phyloP scores from a whole-genome alignment of 2,113 vertebrate species.

The Mesocricetus auratus region DNA sequence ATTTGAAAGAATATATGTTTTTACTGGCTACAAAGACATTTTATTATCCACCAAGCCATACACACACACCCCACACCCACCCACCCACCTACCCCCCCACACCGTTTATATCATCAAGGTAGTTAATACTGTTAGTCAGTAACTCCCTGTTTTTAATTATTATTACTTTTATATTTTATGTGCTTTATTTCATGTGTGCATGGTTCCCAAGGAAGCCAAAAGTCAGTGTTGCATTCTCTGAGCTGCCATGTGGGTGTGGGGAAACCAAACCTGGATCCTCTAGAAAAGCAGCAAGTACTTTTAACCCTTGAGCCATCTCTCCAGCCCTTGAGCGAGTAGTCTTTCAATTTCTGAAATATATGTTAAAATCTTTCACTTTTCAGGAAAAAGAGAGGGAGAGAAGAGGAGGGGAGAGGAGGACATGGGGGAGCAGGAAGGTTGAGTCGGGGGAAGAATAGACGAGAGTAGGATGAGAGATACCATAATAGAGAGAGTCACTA shows the following conservation, averaged over 20 bases:
- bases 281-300: not conserved
- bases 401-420: too few relatives aligned
- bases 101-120: not conserved
- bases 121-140: conserved; percentile 2
- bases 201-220: not conserved
- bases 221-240: not conserved
- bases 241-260: not conserved
- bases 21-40: not conserved
- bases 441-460: too few relatives aligned
- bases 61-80: too few relatives aligned
- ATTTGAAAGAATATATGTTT: conserved; percentile 20
- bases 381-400: too few relatives aligned
- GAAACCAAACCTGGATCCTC: not conserved
- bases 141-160: conserved; percentile 2
- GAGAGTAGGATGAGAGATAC: too few relatives aligned
- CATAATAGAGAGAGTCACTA: too few relatives aligned
- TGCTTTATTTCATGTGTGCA: not conserved
- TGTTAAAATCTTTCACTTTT: conserved; percentile 16
- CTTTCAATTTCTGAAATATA: conserved; percentile 29
- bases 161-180: not conserved
- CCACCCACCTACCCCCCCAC: too few relatives aligned
- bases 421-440: too few relatives aligned
- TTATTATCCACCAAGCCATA: too few relatives aligned
- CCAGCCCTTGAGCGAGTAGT: not conserved
- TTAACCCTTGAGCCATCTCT: not conserved